phyloP scores from a whole-genome alignment of 2,113 vertebrate genomes.

The pig (Sus scrofa) region T2T-Sscrofa CM000817.6:163956001-163956500 shows the following conservation, averaged over 20 bases:
- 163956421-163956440: slow-evolving; percentile 66
- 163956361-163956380: slow-evolving; percentile 51
- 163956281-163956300: slow-evolving; percentile 54
- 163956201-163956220: slow-evolving; percentile 48
- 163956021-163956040: slow-evolving; percentile 58
- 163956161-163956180: not conserved
- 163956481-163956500: slow-evolving; percentile 68
- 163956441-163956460: slow-evolving; percentile 72
- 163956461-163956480: slow-evolving; percentile 73
- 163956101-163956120: slow-evolving; percentile 55
- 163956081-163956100: slow-evolving; percentile 29
- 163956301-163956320: slow-evolving; percentile 65
- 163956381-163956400: slow-evolving; percentile 41
- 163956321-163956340: slow-evolving; percentile 67
- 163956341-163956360: slow-evolving; percentile 50
- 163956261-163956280: slow-evolving; percentile 48
- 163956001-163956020: slow-evolving; percentile 63
- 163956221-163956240: slow-evolving; percentile 50
- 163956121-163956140: slow-evolving; percentile 28
- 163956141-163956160: slow-evolving; percentile 4
- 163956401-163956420: slow-evolving; percentile 12
- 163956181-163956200: slow-evolving; percentile 28
- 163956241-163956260: slow-evolving; percentile 37
- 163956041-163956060: slow-evolving; percentile 22
- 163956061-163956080: slow-evolving; percentile 50